These are phyloP conservation scores for Pseudocheirus occidentalis DNA, from an alignment of 2,797 vertebrate genomes.

Conservation along the genomic window DNA sequence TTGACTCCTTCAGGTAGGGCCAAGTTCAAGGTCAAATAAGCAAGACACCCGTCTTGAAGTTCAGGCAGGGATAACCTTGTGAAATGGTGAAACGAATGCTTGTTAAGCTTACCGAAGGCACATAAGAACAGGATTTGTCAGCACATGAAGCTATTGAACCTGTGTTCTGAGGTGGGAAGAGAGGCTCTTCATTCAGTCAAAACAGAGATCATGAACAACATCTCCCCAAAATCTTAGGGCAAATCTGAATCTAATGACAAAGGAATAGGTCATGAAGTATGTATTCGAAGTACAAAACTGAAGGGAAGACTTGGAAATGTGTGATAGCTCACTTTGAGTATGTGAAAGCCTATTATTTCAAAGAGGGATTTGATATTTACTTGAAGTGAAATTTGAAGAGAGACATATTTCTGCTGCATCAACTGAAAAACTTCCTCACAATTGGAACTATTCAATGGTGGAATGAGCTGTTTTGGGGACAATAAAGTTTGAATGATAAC, in stretches of 20 bases:
- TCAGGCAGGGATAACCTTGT: neutral
- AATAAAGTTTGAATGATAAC: neutral
- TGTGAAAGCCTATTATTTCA: neutral
- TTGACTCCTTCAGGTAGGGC: neutral
- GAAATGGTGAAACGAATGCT: neutral
- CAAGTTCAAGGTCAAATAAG: neutral
- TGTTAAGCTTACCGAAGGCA: neutral
- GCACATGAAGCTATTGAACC: neutral
- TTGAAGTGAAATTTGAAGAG: neutral
- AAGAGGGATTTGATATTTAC: neutral
- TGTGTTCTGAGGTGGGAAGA: neutral
- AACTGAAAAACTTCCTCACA: neutral
- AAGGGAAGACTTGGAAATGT: neutral
- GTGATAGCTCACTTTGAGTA: neutral
- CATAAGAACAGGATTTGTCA: neutral
- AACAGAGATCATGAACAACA: neutral
- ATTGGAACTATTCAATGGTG: neutral
- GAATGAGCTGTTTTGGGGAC: neutral
- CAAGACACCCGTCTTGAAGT: neutral
- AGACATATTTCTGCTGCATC: neutral
- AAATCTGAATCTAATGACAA: neutral
- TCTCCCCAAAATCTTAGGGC: neutral
- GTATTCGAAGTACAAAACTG: neutral
- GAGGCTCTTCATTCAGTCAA: neutral
- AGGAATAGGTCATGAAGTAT: neutral